phyloP scores from a whole-genome alignment of 1,140 invertebrate species.

The Drosophila ananassae region DNA sequence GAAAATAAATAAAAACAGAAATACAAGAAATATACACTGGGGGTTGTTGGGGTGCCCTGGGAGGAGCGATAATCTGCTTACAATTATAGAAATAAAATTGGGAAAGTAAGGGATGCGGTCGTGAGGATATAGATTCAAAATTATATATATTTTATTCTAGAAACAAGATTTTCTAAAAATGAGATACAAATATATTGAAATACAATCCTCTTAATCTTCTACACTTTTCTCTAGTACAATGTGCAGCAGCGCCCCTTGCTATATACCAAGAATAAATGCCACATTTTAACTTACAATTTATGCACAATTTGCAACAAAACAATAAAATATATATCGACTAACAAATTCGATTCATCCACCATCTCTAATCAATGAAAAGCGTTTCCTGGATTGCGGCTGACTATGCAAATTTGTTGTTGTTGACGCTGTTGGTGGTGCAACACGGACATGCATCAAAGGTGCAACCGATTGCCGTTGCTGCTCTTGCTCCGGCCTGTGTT shows the following conservation, averaged over 20 bases:
- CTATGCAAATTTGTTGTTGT: slow-evolving; percentile 40
- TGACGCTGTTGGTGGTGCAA: slow-evolving; percentile 63
- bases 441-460: slow-evolving; percentile 77
- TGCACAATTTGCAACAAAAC: not conserved
- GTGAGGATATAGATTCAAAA: not conserved
- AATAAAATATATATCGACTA: slow-evolving; percentile 21
- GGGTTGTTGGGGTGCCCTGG: not conserved
- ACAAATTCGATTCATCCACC: slow-evolving; percentile 7
- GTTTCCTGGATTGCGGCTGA: slow-evolving; percentile 10
- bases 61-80: slow-evolving; percentile 25
- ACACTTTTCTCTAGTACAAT: too few species aligned
- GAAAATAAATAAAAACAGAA: slow-evolving; percentile 23
- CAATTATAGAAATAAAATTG: slow-evolving; percentile 24
- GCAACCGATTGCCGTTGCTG: slow-evolving; percentile 63
- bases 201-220: too few species aligned
- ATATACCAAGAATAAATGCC: too few species aligned
- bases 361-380: slow-evolving; percentile 22
- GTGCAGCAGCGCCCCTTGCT: too few species aligned
- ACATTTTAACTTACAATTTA: not conserved
- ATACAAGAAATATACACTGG: slow-evolving; percentile 13
- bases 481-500: not conserved
- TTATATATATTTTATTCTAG: too few species aligned
- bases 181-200: too few species aligned
- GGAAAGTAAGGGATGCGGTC: not conserved
- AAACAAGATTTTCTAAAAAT: not conserved